Conservation (phyloP, 2,888 invertebrate species). For the Drosophila multiciliata region DNA sequence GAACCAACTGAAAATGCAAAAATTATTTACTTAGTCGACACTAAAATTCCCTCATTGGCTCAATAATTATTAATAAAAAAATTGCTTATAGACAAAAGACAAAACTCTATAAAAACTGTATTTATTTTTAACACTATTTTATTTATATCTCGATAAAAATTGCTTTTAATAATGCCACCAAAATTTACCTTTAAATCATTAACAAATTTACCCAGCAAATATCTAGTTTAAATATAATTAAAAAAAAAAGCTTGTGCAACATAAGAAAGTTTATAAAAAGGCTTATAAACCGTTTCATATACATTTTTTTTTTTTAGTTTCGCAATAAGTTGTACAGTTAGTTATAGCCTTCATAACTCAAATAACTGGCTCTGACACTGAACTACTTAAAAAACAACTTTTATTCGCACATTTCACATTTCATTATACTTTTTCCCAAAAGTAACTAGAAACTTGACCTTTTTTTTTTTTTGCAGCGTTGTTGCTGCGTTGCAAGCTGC, state of each 20-base stretch:
- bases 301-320: not conserved
- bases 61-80: not conserved
- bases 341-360: not conserved
- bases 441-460: slow-evolving; percentile 7
- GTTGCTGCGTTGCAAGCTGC: slow-evolving; percentile 32
- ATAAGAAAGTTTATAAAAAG: not conserved
- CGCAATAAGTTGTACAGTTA: not conserved
- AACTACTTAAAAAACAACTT: slow-evolving; percentile 13
- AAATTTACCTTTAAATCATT: not conserved
- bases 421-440: slow-evolving; percentile 4
- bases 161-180: not conserved
- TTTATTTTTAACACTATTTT: not conserved
- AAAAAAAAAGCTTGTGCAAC: not conserved
- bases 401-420: slow-evolving; percentile 4
- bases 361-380: not conserved
- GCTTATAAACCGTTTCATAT: not conserved
- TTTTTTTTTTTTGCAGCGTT: not conserved
- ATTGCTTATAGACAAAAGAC: not conserved
- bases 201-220: not conserved
- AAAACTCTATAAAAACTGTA: too few relatives aligned
- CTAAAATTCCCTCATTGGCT: slow-evolving; percentile 1
- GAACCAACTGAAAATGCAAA: slow-evolving; percentile 9
- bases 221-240: not conserved
- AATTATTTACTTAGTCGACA: not conserved
- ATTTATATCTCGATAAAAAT: not conserved